Evolutionary conservation across 2,797 vertebrate genomes (phyloP).

Genomic region (Rhinatrema bivittatum): DNA sequence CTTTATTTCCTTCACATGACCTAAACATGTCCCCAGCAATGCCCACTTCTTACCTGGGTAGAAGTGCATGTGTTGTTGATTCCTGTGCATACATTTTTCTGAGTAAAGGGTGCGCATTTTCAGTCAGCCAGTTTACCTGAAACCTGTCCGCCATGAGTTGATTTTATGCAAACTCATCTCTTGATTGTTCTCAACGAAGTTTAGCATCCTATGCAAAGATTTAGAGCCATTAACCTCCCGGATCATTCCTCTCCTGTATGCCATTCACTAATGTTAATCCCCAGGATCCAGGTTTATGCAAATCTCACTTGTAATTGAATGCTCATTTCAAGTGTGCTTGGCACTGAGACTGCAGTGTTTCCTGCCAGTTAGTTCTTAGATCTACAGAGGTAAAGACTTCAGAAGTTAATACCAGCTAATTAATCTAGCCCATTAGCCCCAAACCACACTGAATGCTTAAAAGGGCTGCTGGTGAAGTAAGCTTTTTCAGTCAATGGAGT

Average conservation of each 20-base stretch:
- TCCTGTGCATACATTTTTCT: no score
- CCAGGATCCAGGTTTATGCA: slow-evolving; percentile 6
- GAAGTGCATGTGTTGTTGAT: no score
- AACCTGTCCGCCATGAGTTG: no score
- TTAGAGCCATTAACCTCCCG: not conserved
- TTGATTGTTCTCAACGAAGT: not conserved
- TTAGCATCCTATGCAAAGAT: not conserved
- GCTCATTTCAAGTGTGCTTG: slow-evolving; percentile 1
- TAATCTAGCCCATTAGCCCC: slow-evolving; percentile 52
- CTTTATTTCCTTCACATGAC: no score
- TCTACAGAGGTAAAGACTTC: slow-evolving; percentile 15
- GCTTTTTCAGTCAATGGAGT: slow-evolving; percentile 61
- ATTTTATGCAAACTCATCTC: no score
- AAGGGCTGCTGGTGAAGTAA: slow-evolving; percentile 60
- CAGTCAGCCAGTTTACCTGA: no score
- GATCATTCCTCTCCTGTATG: slow-evolving; percentile 1
- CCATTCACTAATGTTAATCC: not conserved
- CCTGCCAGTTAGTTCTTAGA: not conserved
- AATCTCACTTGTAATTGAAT: not conserved
- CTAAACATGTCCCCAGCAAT: no score
- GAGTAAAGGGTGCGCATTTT: no score
- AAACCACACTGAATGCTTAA: slow-evolving; percentile 47
- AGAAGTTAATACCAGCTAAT: slow-evolving; percentile 53
- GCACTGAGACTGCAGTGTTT: slow-evolving; percentile 1
- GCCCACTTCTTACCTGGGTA: no score